These are phyloP conservation scores for Galeruca laticollis DNA, from an alignment of 2,888 invertebrate genomes.

Conservation along the genomic window DNA sequence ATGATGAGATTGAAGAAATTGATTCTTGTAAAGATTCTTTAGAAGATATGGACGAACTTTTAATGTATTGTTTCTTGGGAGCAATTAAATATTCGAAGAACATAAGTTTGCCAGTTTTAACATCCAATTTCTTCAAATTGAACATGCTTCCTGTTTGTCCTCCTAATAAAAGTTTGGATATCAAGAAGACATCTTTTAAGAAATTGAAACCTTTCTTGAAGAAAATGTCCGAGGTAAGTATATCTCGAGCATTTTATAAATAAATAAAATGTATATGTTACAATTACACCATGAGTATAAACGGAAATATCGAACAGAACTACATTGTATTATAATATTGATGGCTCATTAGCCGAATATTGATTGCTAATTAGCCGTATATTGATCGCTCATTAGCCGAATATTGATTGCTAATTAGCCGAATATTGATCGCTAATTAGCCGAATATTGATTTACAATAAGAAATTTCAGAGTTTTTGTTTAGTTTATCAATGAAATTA, in stretches of 20 bases:
- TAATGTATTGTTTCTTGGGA: constrained; percentile 82
- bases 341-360: no score
- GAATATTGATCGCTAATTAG: no score
- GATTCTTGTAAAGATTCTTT: constrained; percentile 47
- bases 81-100: constrained; percentile 83
- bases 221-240: constrained; percentile 75
- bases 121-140: constrained; percentile 84
- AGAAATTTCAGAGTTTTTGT: no score
- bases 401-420: no score
- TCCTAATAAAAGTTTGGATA: constrained; percentile 76
- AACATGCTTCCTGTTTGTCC: constrained; percentile 78
- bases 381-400: no score
- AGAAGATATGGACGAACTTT: constrained; percentile 77
- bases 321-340: no score
- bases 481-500: no score
- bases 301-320: no score
- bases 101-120: constrained; percentile 80
- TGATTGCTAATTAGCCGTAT: no score
- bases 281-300: no score
- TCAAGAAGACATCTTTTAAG: constrained; percentile 91
- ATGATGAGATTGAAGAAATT: constrained; percentile 16
- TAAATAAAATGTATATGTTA: no score
- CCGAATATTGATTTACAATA: no score
- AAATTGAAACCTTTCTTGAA: constrained; percentile 89
- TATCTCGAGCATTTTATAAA: background rate